Evolutionary conservation across 2,888 invertebrate genomes (phyloP), one percentile per base, ranked within the genome.

Genomic region (Keiferia lycopersicella): DNA sequence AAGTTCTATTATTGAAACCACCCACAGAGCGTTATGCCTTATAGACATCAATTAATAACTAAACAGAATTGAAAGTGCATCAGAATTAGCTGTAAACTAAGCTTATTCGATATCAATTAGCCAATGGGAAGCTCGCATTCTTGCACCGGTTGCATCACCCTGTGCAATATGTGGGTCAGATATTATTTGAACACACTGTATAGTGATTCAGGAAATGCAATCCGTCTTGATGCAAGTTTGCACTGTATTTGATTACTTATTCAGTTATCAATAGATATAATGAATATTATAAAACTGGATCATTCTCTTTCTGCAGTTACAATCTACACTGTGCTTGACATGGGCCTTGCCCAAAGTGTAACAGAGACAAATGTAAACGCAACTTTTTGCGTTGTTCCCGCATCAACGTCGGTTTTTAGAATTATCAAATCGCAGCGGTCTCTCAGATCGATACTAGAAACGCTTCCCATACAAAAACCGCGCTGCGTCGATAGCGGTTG

Each of bases 101-200:
- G 14, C 39, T 59, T 59, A 26, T 41, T 45, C 45, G 14, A 26
- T 50, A 59, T 26, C 51, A 58, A 64, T 71, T 73, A 58, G 39
- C 74, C 74, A 74, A 75, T 74, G 61, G 63, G 63, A 63, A 66
- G 61, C 50, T 16, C 34, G 65, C 64, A 65, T 61, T 64, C 66
- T 69, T 69, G 69, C 67, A 66, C 67, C 69, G 64, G 68, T 83
- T 84, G 74, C 84, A 80, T 83, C 82, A 82, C 71, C 76, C 75
- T 68, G 65, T 34, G 67, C 60, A 53, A 66, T 68, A 79, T 77
- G 71, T 82, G 66, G 83, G 84, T 74, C 81, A 68, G 62, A 76
- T 73, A 83, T 84, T 88, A 88, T 87, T 88, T 84, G 85, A 81
- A 83, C 84, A 78, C 79, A 14, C 34, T 34, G 34, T 26, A 16